Evolutionary conservation across 1,140 invertebrate genomes (phyloP), one percentile per base, ranked within the genome.

Genomic region (Euura lappo): DNA sequence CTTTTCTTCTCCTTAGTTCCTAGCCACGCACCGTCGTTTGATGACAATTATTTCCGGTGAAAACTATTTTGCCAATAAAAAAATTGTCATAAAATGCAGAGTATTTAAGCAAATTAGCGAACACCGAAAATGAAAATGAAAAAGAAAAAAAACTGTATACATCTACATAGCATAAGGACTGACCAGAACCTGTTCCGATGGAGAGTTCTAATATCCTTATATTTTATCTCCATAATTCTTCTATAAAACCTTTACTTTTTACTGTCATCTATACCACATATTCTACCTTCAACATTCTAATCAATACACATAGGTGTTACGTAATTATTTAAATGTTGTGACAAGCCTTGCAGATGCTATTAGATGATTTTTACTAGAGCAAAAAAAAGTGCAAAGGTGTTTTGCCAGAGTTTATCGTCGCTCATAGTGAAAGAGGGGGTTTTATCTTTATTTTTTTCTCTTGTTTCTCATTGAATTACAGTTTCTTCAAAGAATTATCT

Each of bases 31-130:
- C 77, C 28, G 74, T 78, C 72, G 74, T 79, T 75, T 70, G 51
- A 72, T 65, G 74, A 78, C 73, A 69, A 75, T 75, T 74, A 75
- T 79, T 77, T 72, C 74, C 72, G 72, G 75, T 60, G 70, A 72
- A 75, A 77, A 77, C 28, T 76, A 76, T 80, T 72, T 80, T 79
- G 28, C 80, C 83, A 73, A 81, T 76, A 10, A 8, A 70, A 70
- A 70, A 85, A 79, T 84, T 86, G 83, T 86, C 80, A 82, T 80
- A 80, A 85, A 83, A 86, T 83, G 80, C 80, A 81, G 80, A 85
- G 76, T 87, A 87, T 87, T 85, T 87, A 85, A 84, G 83, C 83
- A 81, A 85, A 87, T 86, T 85, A 86, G 81, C 79, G 28, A 28
- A 28, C 28, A 28, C 28, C 28, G 28, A 28, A 28, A 28, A 28